Conservation (phyloP, 2,797 vertebrate species). For the Danio albolineatus region DNA sequence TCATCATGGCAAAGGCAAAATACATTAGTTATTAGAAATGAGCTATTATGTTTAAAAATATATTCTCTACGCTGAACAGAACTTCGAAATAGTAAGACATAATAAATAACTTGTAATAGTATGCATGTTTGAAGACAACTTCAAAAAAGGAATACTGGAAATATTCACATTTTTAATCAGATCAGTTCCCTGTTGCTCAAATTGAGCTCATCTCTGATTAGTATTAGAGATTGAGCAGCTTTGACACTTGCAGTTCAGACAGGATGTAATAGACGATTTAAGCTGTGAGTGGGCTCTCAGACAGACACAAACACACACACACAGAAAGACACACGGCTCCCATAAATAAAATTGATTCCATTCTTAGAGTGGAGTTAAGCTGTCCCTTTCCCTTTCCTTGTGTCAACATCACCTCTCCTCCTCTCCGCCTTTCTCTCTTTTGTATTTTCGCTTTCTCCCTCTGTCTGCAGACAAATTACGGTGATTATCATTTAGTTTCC, state of each 20-base stretch:
- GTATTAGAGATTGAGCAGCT: not conserved
- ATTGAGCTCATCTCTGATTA: not conserved
- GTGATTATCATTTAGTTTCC: slow-evolving; percentile 70
- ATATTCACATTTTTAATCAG: not conserved
- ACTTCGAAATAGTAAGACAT: too few relatives aligned
- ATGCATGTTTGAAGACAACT: too few relatives aligned
- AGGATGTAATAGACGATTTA: slow-evolving; percentile 49
- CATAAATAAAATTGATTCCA: slow-evolving; percentile 46
- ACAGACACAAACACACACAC: slow-evolving; percentile 20
- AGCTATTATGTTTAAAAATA: too few relatives aligned
- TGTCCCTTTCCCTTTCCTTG: slow-evolving; percentile 53
- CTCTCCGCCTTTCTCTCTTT: slow-evolving; percentile 10
- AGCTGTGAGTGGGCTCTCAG: slow-evolving; percentile 25
- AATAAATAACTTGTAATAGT: too few relatives aligned
- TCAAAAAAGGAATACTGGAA: not conserved
- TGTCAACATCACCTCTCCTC: slow-evolving; percentile 56
- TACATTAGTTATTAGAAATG: too few relatives aligned
- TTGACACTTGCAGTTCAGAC: not conserved
- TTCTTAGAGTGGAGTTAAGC: slow-evolving; percentile 43
- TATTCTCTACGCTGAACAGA: too few relatives aligned
- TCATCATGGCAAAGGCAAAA: too few relatives aligned
- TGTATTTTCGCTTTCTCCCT: slow-evolving; percentile 41
- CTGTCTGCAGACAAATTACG: slow-evolving; percentile 73
- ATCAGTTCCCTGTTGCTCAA: not conserved
- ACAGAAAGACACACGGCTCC: slow-evolving; percentile 20